Percentiles rank a stretch among this genome's conserved stretches.
phyloP scores from a whole-genome alignment of 2,113 vertebrate genomes.

The Copsychus sechellarum region DNA sequence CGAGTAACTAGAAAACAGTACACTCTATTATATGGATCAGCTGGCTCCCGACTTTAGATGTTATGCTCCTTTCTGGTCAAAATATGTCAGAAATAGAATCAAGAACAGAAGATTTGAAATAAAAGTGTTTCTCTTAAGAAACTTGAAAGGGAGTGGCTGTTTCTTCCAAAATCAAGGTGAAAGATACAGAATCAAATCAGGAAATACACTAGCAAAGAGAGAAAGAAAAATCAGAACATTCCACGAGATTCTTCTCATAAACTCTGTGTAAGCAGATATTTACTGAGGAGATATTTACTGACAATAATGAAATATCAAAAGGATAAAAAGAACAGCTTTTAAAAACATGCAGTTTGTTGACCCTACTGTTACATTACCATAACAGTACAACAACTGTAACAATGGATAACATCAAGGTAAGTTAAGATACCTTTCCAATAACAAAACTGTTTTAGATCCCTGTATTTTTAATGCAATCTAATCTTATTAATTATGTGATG shows the following conservation, averaged over 20 bases:
- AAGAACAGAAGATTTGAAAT: not conserved
- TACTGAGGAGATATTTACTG: not conserved
- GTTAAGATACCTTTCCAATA: not conserved
- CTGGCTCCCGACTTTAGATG: not conserved
- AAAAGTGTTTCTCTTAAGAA: not conserved
- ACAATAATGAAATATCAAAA: not conserved
- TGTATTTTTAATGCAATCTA: not conserved
- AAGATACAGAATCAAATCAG: not conserved
- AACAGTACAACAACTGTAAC: not conserved
- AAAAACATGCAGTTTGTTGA: not conserved
- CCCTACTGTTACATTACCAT: accelerated
- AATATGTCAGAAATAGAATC: not conserved
- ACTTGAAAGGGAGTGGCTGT: not conserved
- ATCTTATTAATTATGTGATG: not conserved
- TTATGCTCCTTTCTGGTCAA: not conserved
- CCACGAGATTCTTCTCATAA: not conserved
- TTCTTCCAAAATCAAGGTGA: not conserved
- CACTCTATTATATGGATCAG: not conserved
- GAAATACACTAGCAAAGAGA: not conserved
- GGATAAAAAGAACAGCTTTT: not conserved
- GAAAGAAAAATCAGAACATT: not conserved
- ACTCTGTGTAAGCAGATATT: not conserved
- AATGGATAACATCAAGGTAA: not conserved
- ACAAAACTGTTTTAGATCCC: not conserved
- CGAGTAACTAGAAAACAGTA: not conserved